Percentiles rank a stretch among this genome's conserved stretches.
These are phyloP conservation scores for Zaprionus tsacasi DNA, from an alignment of 1,140 invertebrate genomes.

Conservation along the genomic window DNA sequence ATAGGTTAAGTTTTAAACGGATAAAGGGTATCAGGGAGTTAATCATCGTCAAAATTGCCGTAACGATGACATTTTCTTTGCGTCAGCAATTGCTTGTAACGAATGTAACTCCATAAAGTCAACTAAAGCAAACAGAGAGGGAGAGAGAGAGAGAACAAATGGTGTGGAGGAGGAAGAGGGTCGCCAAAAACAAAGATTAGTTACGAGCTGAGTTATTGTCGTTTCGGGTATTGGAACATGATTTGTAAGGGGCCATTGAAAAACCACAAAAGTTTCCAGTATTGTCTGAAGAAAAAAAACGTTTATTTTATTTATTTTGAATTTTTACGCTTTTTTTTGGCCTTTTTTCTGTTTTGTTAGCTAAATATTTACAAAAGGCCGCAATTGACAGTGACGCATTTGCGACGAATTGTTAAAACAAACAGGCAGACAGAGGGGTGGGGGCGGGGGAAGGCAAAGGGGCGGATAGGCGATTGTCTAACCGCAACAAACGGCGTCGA, in stretches of 20 bases:
- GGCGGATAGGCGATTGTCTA: conserved; percentile 43
- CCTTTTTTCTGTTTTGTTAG: conserved; percentile 39
- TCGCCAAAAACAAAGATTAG: conserved; percentile 35
- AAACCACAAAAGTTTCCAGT: conserved; percentile 54
- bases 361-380: conserved; percentile 65
- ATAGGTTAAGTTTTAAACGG: not conserved
- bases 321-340: conserved; percentile 16
- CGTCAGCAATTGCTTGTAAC: conserved; percentile 62
- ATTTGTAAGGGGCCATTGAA: conserved; percentile 33
- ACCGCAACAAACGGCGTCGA: conserved; percentile 47
- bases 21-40: not conserved
- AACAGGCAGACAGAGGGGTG: conserved; percentile 30
- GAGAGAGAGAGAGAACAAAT: not conserved
- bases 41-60: conserved; percentile 17
- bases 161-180: not conserved
- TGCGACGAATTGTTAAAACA: conserved; percentile 75
- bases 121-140: conserved; percentile 37
- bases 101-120: conserved; percentile 43
- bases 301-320: conserved; percentile 36
- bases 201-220: conserved; percentile 2
- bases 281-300: no score
- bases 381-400: conserved; percentile 74
- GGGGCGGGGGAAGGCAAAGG: not conserved
- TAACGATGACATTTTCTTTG: conserved; percentile 39
- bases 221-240: conserved; percentile 30